Conservation (phyloP, 1,140 invertebrate genomes). For the Ephestia elutella region DNA sequence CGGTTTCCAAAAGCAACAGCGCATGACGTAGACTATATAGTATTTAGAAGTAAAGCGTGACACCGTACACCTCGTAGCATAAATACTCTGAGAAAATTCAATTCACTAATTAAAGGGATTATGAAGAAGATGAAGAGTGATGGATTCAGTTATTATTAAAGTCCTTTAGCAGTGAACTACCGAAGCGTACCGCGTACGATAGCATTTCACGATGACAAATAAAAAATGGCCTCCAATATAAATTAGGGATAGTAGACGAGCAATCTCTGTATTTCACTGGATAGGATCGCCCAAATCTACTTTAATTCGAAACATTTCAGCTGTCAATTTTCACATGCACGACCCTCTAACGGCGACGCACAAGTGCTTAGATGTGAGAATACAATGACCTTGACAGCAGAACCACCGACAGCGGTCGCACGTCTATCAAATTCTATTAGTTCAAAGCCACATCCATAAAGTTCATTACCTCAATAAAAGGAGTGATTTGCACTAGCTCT, state of each 20-base stretch:
- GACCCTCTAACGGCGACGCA: not conserved
- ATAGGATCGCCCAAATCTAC: not conserved
- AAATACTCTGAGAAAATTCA: conserved; percentile 26
- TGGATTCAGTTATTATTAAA: too few relatives aligned
- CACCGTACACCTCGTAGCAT: conserved; percentile 55
- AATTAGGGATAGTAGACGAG: too few relatives aligned
- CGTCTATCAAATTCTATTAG: conserved; percentile 61
- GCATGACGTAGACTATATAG: conserved; percentile 20
- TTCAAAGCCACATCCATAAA: conserved; percentile 62
- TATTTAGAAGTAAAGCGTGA: conserved; percentile 42
- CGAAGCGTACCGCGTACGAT: too few relatives aligned
- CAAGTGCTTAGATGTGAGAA: conserved; percentile 24
- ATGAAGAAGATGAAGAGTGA: too few relatives aligned
- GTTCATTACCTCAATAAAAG: conserved; percentile 52
- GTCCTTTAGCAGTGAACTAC: too few relatives aligned
- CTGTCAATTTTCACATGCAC: not conserved
- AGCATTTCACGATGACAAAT: too few relatives aligned
- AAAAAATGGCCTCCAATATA: too few relatives aligned
- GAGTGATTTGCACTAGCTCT: conserved; percentile 33
- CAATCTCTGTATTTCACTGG: conserved; percentile 5
- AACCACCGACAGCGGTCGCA: conserved; percentile 42
- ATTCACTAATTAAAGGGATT: not conserved
- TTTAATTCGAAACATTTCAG: not conserved
- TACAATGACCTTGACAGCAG: conserved; percentile 39
- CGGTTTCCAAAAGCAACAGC: conserved; percentile 44